Conservation (phyloP, 2,888 invertebrate genomes). For the Cephalotes varians region DNA sequence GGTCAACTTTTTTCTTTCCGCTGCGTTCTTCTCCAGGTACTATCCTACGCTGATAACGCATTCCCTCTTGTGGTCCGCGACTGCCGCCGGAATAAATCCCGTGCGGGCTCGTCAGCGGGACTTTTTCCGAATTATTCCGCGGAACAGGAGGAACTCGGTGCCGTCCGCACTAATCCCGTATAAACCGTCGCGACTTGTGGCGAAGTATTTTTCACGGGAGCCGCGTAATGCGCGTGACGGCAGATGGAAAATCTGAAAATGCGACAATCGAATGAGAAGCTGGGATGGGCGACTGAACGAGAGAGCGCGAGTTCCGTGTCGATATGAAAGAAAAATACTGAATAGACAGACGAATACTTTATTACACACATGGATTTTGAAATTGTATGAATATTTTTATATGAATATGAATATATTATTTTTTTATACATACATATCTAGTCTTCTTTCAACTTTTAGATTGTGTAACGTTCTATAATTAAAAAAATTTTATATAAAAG, state of each 20-base stretch:
- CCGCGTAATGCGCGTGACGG: slow-evolving; percentile 46
- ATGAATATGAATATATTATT: neutral
- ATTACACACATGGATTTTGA: slow-evolving; percentile 11
- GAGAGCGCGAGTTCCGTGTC: neutral
- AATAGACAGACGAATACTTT: slow-evolving; percentile 19
- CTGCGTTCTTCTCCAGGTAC: neutral
- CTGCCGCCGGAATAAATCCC: slow-evolving; percentile 45
- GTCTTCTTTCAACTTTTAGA: neutral
- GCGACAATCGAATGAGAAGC: slow-evolving; percentile 30
- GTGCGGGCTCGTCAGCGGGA: slow-evolving; percentile 19
- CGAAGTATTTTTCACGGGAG: slow-evolving; percentile 46
- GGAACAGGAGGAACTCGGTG: slow-evolving; percentile 49
- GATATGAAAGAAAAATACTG: slow-evolving; percentile 37
- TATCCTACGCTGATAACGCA: slow-evolving; percentile 50
- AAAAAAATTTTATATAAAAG: neutral
- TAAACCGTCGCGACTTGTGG: slow-evolving; percentile 55
- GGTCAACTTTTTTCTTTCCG: slow-evolving; percentile 44
- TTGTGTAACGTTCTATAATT: neutral
- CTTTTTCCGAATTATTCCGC: slow-evolving; percentile 45
- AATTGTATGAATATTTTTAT: slow-evolving; percentile 8
- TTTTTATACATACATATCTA: neutral
- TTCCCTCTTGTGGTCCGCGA: slow-evolving; percentile 47
- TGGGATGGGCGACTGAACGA: slow-evolving; percentile 31
- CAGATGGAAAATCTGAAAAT: slow-evolving; percentile 53
- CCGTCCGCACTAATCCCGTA: slow-evolving; percentile 49